Conservation (phyloP, 2,888 invertebrate genomes). For the Acleris sparsana region DNA sequence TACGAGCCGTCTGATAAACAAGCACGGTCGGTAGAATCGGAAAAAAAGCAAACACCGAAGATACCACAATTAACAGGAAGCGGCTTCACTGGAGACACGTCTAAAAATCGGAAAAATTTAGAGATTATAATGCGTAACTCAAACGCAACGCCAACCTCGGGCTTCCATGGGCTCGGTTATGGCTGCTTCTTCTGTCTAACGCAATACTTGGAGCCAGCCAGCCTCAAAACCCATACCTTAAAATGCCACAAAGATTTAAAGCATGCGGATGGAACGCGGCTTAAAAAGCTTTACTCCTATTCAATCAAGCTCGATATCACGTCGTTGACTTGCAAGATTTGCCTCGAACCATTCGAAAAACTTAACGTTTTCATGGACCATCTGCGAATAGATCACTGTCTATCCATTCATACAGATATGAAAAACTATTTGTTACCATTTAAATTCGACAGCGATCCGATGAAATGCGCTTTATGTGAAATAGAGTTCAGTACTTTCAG, state of each 20-base stretch:
- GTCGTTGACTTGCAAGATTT: slow-evolving; percentile 10
- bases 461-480: slow-evolving; percentile 48
- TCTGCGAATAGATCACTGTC: slow-evolving; percentile 13
- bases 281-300: slow-evolving; percentile 1
- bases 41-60: neutral
- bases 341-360: slow-evolving; percentile 10
- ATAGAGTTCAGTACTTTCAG: slow-evolving; percentile 48
- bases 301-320: slow-evolving; percentile 27
- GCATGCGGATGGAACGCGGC: neutral
- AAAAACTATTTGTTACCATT: slow-evolving; percentile 56
- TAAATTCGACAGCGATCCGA: slow-evolving; percentile 48
- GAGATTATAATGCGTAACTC: slow-evolving; percentile 44
- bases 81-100: slow-evolving; percentile 17
- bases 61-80: neutral
- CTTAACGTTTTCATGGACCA: slow-evolving; percentile 37
- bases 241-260: slow-evolving; percentile 17
- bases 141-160: slow-evolving; percentile 44
- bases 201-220: slow-evolving; percentile 17
- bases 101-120: slow-evolving; percentile 42
- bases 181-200: slow-evolving; percentile 35
- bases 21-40: neutral
- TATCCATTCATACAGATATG: slow-evolving; percentile 40
- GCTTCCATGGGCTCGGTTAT: slow-evolving; percentile 26
- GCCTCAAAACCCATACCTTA: slow-evolving; percentile 33
- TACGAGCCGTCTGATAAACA: slow-evolving; percentile 1